Percentiles rank a stretch among this genome's conserved stretches.
Conservation (phyloP, 2,888 invertebrate species). For the Sesia bembeciformis region DNA sequence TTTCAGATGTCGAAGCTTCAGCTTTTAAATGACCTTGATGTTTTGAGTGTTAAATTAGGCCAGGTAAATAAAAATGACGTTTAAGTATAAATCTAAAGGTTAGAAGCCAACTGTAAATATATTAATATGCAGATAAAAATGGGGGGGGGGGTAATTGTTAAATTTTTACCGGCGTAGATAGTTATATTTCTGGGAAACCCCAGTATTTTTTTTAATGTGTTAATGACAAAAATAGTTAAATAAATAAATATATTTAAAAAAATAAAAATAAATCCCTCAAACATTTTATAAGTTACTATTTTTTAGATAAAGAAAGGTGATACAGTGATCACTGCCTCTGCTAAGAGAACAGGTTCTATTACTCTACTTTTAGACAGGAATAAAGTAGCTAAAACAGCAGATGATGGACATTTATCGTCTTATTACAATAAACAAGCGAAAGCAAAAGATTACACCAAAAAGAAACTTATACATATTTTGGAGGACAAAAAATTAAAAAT, state of each 20-base stretch:
- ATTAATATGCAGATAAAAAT: no score
- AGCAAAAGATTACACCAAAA: slow-evolving; percentile 30
- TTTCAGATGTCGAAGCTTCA: no score
- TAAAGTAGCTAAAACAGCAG: not conserved
- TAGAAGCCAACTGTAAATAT: no score
- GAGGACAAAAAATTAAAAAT: slow-evolving; percentile 43
- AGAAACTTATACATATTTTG: slow-evolving; percentile 52
- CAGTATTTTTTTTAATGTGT: no score
- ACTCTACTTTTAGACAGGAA: not conserved
- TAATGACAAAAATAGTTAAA: no score
- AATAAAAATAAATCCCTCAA: not conserved
- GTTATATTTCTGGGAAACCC: no score
- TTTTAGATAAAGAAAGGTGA: slow-evolving; percentile 34
- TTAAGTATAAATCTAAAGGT: no score
- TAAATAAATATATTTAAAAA: not conserved
- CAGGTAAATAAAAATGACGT: slow-evolving; percentile 26
- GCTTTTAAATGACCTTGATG: slow-evolving; percentile 28
- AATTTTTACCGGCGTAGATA: no score
- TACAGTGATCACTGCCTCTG: not conserved
- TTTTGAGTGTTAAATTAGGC: slow-evolving; percentile 34
- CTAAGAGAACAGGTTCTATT: slow-evolving; percentile 10
- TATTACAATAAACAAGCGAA: slow-evolving; percentile 25
- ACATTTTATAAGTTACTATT: not conserved
- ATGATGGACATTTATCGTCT: slow-evolving; percentile 20
- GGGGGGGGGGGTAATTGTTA: no score